A percentile compares a stretch with the other conserved stretches of the same genome.
These are phyloP conservation scores for Diglossa cyanea DNA, from an alignment of 2,797 vertebrate species.

Conservation along the genomic window DNA sequence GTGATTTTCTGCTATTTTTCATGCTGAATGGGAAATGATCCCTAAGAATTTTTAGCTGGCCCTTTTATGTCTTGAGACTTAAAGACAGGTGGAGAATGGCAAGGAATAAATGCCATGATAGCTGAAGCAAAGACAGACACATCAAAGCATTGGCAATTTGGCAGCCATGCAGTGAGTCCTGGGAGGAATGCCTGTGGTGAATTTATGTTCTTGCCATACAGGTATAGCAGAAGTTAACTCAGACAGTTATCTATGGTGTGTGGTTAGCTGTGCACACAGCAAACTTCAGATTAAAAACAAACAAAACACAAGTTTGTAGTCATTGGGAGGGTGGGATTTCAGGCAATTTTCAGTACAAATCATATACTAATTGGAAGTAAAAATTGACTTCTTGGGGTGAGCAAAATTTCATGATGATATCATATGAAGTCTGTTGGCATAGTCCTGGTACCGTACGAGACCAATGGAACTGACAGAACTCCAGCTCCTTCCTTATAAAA, in stretches of 20 bases:
- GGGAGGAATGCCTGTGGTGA: not conserved
- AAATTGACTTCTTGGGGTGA: not conserved
- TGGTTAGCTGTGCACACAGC: not conserved
- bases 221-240: not conserved
- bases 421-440: not conserved
- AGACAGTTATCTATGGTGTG: not conserved
- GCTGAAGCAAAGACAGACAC: not conserved
- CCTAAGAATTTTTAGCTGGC: not conserved
- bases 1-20: not conserved
- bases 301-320: not conserved
- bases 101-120: not conserved
- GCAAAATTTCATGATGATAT: not conserved
- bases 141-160: not conserved
- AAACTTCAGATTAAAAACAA: not conserved
- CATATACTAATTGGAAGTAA: not conserved
- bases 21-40: not conserved
- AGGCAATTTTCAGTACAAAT: not conserved
- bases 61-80: not conserved
- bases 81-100: not conserved
- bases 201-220: not conserved
- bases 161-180: not conserved
- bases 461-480: not conserved
- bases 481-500: not conserved
- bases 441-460: not conserved
- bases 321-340: not conserved